These are phyloP conservation scores for Hyppa rectilinea DNA, from an alignment of 2,888 invertebrate species.

Conservation along the genomic window DNA sequence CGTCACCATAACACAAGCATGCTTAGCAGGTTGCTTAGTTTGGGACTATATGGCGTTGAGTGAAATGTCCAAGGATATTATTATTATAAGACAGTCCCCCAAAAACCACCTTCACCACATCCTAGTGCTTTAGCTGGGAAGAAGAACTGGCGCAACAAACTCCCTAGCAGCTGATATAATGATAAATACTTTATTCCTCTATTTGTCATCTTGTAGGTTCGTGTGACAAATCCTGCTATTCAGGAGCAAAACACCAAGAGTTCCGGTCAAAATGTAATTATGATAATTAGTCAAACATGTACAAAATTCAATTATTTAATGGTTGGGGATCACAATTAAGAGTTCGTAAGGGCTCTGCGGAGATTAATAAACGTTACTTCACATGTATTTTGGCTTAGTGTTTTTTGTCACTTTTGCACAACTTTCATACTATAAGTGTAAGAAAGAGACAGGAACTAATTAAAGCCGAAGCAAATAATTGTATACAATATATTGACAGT, in stretches of 20 bases:
- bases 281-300: slow-evolving; percentile 15
- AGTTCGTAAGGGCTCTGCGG: background rate
- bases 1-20: no score
- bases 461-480: background rate
- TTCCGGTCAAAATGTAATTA: slow-evolving; percentile 43
- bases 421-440: background rate
- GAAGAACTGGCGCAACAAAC: no score
- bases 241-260: slow-evolving; percentile 52
- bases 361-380: slow-evolving; percentile 1
- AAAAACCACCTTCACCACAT: no score
- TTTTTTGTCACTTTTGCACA: background rate
- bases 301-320: slow-evolving; percentile 15
- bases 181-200: background rate
- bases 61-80: no score
- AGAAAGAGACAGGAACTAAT: background rate
- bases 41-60: no score
- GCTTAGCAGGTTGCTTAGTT: no score
- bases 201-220: slow-evolving; percentile 48
- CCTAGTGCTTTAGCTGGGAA: no score
- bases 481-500: background rate
- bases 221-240: slow-evolving; percentile 42
- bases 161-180: no score
- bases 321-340: slow-evolving; percentile 21
- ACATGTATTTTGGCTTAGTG: background rate
- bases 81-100: no score